Base-by-base conservation (phyloP, 2,888 invertebrate species). In the Euphydryas editha region DNA sequence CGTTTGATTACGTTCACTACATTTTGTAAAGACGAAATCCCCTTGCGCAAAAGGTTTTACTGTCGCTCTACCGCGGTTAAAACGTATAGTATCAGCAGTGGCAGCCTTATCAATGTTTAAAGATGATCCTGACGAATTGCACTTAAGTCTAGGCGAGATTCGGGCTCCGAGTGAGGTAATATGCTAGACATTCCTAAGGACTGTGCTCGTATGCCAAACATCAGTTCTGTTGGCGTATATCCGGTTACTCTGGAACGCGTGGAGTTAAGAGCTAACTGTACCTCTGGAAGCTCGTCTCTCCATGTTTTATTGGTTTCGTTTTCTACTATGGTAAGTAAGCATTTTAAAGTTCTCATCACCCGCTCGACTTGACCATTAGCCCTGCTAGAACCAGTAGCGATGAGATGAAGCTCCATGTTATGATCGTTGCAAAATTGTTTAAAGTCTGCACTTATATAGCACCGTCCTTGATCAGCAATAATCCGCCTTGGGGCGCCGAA, bases 211-310 rank as follows among this genome's bases (percentile, higher is more conserved):
- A 74, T 72, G 0, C 74, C 73, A 18, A 76, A 73, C 74, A 75
- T 72, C 6, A 76, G 55, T 65, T 75, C 73, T 4, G 68, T 68
- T 5, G 74, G 73, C 4, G 74, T 58, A 47, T 36, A 73, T 20
- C 62, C 62, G 0, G 74, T 75, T 2, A 73, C 69, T 1, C 67
- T 57, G 17, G 57, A 73, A 0, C 61, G 58, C 0, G 76, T 73
- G 24, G 69, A 68, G 24, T 75, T 75, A 10, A 75, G 60, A 0
- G 73, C 73, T 11, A 75, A 21, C 51, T 77, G 78, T 7, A 78
- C 58, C 0, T 73, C 66, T 2, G 44, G 59, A 5, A 78, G 42
- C 18, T 73, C 76, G 3, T 75, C 75, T 1, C 72, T 72, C 76
- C 76, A 77, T 0, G 62, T 37, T 44, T 44, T 44, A 15, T 44